These are phyloP conservation scores for Gila robusta DNA, from an alignment of 2,797 vertebrate species.

Conservation along the genomic window DNA sequence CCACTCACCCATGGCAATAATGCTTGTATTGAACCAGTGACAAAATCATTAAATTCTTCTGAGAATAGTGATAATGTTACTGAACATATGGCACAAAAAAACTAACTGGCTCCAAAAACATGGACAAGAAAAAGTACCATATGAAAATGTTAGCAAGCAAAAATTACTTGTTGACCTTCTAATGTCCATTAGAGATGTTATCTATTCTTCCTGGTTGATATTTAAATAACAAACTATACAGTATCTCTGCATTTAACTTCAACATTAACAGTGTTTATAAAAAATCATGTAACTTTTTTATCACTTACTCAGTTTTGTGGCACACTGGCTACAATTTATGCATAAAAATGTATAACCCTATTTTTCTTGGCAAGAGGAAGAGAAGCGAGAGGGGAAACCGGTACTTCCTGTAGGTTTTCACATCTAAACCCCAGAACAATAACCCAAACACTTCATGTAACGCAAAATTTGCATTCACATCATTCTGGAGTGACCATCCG, in stretches of 20 bases:
- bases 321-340: neutral
- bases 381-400: neutral
- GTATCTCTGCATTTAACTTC: neutral
- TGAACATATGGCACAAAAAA: neutral
- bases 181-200: neutral
- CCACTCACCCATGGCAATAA: neutral
- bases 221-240: neutral
- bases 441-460: neutral
- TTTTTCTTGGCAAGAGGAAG: neutral
- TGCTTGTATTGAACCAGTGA: neutral
- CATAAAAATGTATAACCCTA: neutral
- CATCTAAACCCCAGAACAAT: conserved; percentile 29
- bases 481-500: conserved; percentile 17
- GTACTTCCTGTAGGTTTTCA: conserved; percentile 24
- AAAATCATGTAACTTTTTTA: neutral
- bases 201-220: conserved; percentile 16
- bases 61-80: neutral
- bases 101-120: neutral
- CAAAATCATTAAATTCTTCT: neutral
- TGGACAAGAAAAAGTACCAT: neutral
- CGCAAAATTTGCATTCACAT: conserved; percentile 30
- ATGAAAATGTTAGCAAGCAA: neutral
- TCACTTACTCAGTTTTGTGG: neutral
- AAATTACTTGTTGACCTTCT: neutral
- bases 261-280: neutral